A percentile compares a stretch with the other conserved stretches of the same genome.
These are phyloP conservation scores for Drosophila baimaii DNA, from an alignment of 1,140 invertebrate genomes.

Conservation along the genomic window DNA sequence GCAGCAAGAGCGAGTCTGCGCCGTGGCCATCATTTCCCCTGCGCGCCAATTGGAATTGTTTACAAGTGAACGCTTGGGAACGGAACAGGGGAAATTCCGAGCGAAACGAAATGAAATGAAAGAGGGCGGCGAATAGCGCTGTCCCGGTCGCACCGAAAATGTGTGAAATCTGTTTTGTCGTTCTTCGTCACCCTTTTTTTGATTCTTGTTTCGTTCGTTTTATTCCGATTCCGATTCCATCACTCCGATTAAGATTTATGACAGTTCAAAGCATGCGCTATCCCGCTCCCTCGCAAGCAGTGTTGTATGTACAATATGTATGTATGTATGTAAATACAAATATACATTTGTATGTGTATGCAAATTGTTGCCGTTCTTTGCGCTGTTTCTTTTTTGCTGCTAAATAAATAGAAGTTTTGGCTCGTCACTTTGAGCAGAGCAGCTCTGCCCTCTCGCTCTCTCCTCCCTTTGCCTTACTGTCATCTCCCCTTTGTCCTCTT, in stretches of 20 bases:
- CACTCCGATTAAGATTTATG: slow-evolving; percentile 83
- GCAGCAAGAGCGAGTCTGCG: slow-evolving; percentile 32
- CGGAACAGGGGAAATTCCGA: slow-evolving; percentile 58
- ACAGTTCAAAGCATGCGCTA: slow-evolving; percentile 79
- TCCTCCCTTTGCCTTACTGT: slow-evolving; percentile 3
- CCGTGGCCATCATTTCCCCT: slow-evolving; percentile 55
- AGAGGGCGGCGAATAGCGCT: slow-evolving; percentile 8
- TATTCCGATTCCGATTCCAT: slow-evolving; percentile 72
- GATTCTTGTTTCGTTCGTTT: slow-evolving; percentile 51
- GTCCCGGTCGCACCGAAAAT: slow-evolving; percentile 15
- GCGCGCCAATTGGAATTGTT: slow-evolving; percentile 67
- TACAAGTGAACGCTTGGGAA: slow-evolving; percentile 62
- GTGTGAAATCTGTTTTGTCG: slow-evolving; percentile 53
- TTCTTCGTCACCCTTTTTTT: slow-evolving; percentile 45
- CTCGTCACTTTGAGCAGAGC: slow-evolving; percentile 50
- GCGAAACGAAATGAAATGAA: slow-evolving; percentile 46
- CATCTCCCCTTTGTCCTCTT: slow-evolving; percentile 7
- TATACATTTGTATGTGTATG: slow-evolving; percentile 16
- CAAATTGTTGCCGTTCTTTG: slow-evolving; percentile 61
- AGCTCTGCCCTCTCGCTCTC: slow-evolving; percentile 28
- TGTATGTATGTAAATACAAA: not conserved
- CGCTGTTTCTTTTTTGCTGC: slow-evolving; percentile 39
- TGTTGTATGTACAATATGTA: slow-evolving; percentile 11
- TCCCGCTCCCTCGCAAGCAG: slow-evolving; percentile 34
- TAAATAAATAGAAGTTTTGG: slow-evolving; percentile 55